Evolutionary conservation across 2,797 vertebrate genomes (phyloP), one percentile per base, ranked within the genome.

Genomic region (Ceryle rudis): DNA sequence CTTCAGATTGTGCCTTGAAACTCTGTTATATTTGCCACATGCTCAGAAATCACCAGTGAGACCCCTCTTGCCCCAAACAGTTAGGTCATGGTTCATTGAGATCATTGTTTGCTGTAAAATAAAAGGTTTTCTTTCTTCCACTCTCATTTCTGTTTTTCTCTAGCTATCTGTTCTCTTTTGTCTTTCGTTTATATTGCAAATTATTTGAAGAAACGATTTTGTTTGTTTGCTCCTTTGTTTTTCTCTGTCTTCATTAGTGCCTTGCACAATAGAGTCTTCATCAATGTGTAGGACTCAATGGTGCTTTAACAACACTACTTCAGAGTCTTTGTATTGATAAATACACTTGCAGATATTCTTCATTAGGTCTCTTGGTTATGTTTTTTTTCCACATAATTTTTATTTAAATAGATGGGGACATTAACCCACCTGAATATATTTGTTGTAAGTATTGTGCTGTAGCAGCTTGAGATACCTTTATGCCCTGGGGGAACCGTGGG

Each of bases 121-220:
- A 55, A 88, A 81, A 81, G 44, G 19, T 12, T 81, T 77, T 72
- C 21, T 60, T 90, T 73, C n/a, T 80, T 64, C 14, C 60, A 28
- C 19, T 81, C 47, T 46, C 1, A 3, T 46, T 81, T 83, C 55
- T 86, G 51, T 22, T 90, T 95, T 80, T 92, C 58, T 78, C 46
- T 54, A 81, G 25, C 28, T 28, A 35, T 66, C 73, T 86, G 64
- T 67, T 89, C 22, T 71, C 23, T 83, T 79, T 73, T 64, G 41
- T 62, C 31, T 67, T 64, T 55, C 46, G 23, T 26, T 88, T 67
- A n/a, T 11, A 23, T 8, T 78, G 65, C 64, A 29, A 86, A 57
- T 28, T 60, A 44, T 44, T 64, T 13, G 28, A 88, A 67, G 44
- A 75, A 83, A 39, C 11, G 33, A 20, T 69, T 79, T 87, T 29